Conservation (phyloP, 2,797 vertebrate genomes). For the Ispidina picta region DNA sequence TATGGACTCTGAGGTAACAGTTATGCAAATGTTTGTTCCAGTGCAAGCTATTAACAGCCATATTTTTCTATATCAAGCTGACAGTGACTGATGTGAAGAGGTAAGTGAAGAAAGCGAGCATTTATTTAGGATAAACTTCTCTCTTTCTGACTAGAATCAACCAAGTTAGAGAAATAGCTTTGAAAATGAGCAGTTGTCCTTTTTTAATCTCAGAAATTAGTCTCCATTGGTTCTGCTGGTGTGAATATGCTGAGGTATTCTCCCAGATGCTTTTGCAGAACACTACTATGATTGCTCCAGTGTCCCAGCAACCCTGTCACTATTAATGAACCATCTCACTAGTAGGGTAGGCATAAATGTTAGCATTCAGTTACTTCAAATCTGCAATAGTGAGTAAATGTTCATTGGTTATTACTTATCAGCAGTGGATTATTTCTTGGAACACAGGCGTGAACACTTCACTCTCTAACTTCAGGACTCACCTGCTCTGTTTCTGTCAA, state of each 20-base stretch:
- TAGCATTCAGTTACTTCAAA: neutral
- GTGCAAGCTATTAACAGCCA: slow-evolving; percentile 78
- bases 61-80: slow-evolving; percentile 78
- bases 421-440: neutral
- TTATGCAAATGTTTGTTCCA: slow-evolving; percentile 86
- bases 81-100: slow-evolving; percentile 77
- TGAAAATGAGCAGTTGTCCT: neutral
- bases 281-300: neutral
- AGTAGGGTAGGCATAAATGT: neutral
- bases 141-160: slow-evolving; percentile 50
- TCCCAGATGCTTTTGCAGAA: neutral
- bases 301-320: neutral
- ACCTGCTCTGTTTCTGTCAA: neutral
- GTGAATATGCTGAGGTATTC: neutral
- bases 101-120: slow-evolving; percentile 62
- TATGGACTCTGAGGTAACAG: slow-evolving; percentile 84
- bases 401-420: neutral
- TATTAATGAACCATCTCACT: neutral
- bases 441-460: neutral
- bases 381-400: neutral
- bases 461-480: neutral
- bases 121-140: slow-evolving; percentile 65
- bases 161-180: neutral
- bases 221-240: neutral
- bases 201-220: neutral